A percentile compares a stretch with the other conserved stretches of the same genome.
phyloP scores from a whole-genome alignment of 2,888 invertebrate genomes.

The Lamellibrachia satsuma region DNA sequence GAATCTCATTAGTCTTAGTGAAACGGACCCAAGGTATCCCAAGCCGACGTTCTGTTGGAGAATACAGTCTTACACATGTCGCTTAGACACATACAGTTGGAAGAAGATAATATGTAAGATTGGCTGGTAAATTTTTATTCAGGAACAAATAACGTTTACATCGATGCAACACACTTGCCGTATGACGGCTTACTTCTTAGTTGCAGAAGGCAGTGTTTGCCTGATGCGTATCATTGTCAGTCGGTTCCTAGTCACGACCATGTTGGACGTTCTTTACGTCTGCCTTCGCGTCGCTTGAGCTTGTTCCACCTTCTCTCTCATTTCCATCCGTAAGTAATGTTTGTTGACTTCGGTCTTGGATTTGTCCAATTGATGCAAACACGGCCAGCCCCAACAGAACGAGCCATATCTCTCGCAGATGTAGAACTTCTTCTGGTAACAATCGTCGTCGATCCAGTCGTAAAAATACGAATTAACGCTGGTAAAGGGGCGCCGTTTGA shows the following conservation, averaged over 20 bases:
- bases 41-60: no score
- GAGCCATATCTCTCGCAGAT: not conserved
- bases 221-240: no score
- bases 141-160: not conserved
- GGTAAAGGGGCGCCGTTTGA: not conserved
- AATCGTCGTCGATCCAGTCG: constrained; percentile 13
- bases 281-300: no score
- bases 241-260: not conserved
- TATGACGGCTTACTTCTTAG: no score
- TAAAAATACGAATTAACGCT: not conserved
- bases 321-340: not conserved
- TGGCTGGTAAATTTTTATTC: not conserved
- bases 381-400: not conserved
- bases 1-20: no score
- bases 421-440: constrained; percentile 11
- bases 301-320: not conserved
- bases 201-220: no score
- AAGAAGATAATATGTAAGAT: not conserved
- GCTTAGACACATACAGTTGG: not conserved
- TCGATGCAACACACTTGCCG: not conserved
- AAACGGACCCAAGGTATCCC: no score
- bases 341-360: no score
- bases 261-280: not conserved
- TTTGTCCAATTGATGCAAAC: not conserved
- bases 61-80: not conserved